Conservation (phyloP, 2,888 invertebrate genomes). For the Ornithoptera priamus region DNA sequence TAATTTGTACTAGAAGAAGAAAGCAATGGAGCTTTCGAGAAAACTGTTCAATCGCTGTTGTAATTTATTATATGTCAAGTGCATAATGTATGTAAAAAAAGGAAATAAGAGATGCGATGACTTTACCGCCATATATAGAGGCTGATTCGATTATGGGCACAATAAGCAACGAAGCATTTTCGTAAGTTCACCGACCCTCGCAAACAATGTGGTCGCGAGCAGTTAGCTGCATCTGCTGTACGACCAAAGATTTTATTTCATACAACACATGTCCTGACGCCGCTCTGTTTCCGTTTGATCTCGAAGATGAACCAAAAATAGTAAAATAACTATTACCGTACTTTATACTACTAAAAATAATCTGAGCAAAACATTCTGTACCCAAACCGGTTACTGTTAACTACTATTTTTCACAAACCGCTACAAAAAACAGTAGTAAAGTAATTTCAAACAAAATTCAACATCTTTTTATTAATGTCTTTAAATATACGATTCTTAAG, state of each 20-base stretch:
- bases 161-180: constrained; percentile 74
- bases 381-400: not conserved
- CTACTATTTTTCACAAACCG: too few relatives aligned
- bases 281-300: constrained; percentile 23
- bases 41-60: constrained; percentile 35
- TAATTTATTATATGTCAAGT: constrained; percentile 47
- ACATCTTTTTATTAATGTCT: too few relatives aligned
- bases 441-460: too few relatives aligned
- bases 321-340: not conserved
- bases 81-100: constrained; percentile 58
- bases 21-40: constrained; percentile 35
- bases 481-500: too few relatives aligned
- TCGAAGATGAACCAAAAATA: not conserved
- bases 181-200: constrained; percentile 74
- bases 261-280: constrained; percentile 52
- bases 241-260: constrained; percentile 65
- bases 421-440: too few relatives aligned
- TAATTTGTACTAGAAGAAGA: constrained; percentile 9
- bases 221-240: constrained; percentile 61
- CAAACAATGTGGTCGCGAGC: constrained; percentile 68
- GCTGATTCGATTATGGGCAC: constrained; percentile 76
- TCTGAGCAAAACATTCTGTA: not conserved
- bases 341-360: not conserved
- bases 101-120: constrained; percentile 56
- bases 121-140: constrained; percentile 70